Evolutionary conservation across 1,140 invertebrate species (phyloP).

Genomic region (Aethina tumida): DNA sequence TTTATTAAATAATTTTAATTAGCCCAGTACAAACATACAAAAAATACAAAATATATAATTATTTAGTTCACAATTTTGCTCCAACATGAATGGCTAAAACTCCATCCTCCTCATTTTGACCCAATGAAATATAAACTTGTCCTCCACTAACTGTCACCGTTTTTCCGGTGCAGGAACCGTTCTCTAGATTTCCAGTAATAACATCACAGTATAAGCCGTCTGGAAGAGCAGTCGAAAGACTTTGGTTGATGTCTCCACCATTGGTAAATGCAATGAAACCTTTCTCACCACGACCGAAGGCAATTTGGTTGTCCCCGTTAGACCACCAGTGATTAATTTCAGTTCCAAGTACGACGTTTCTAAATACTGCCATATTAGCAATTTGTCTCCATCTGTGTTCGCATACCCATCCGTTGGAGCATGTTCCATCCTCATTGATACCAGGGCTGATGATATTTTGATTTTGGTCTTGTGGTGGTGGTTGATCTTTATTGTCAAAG

Average conservation of each 20-base stretch:
- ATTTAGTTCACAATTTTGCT: slow-evolving; percentile 17
- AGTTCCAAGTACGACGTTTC: slow-evolving; percentile 48
- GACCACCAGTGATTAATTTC: slow-evolving; percentile 57
- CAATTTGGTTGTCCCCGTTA: slow-evolving; percentile 61
- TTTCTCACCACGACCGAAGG: slow-evolving; percentile 55
- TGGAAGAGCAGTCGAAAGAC: slow-evolving; percentile 57
- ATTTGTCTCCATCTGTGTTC: slow-evolving; percentile 80
- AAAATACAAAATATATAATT: too few relatives aligned
- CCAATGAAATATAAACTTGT: slow-evolving; percentile 51
- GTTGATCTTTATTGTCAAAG: slow-evolving; percentile 43
- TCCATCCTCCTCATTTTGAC: slow-evolving; percentile 50
- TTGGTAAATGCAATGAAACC: slow-evolving; percentile 67
- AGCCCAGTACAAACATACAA: too few relatives aligned
- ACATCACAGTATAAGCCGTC: slow-evolving; percentile 77
- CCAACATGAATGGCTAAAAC: slow-evolving; percentile 64
- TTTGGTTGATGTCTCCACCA: slow-evolving; percentile 44
- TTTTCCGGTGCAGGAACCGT: slow-evolving; percentile 59
- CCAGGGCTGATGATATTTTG: slow-evolving; percentile 54
- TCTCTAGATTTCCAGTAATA: slow-evolving; percentile 55
- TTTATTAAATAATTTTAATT: too few relatives aligned
- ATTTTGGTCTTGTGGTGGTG: slow-evolving; percentile 48
- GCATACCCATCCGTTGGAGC: slow-evolving; percentile 73
- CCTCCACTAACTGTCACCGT: slow-evolving; percentile 52
- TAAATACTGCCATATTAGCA: slow-evolving; percentile 65
- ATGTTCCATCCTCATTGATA: slow-evolving; percentile 49